A percentile compares a stretch with the other conserved stretches of the same genome.
Conservation (phyloP, 2,888 invertebrate genomes). For the Chrysolina americana region DNA sequence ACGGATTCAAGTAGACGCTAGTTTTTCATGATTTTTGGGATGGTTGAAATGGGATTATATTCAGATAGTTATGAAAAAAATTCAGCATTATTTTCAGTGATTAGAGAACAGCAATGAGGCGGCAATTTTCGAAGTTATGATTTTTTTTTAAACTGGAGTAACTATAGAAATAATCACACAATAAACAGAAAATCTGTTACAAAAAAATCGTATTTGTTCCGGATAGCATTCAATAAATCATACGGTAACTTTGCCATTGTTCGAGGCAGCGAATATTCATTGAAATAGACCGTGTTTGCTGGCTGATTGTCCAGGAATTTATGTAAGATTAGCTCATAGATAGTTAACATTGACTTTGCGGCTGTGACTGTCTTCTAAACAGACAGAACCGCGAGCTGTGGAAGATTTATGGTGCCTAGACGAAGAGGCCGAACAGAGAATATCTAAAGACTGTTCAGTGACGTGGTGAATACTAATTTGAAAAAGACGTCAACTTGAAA, state of each 20-base stretch:
- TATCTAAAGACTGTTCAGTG: conserved; percentile 3
- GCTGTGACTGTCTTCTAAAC: conserved; percentile 18
- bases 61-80: no score
- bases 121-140: no score
- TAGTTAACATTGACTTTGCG: conserved; percentile 31
- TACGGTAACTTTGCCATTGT: background rate
- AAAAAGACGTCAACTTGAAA: background rate
- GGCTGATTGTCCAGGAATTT: conserved; percentile 19
- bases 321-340: conserved; percentile 18
- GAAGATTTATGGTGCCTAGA: conserved; percentile 22
- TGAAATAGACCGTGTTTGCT: conserved; percentile 20
- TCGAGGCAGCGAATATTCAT: conserved; percentile 5
- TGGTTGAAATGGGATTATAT: no score
- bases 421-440: conserved; percentile 19
- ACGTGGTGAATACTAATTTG: background rate
- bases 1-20: no score
- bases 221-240: background rate
- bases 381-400: conserved; percentile 19
- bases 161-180: no score
- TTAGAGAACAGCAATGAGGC: no score
- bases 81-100: no score
- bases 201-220: background rate
- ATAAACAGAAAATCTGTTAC: no score
- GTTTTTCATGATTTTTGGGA: no score
- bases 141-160: no score